Conservation (phyloP, 2,113 vertebrate species). For the Macaca nemestrina region DNA sequence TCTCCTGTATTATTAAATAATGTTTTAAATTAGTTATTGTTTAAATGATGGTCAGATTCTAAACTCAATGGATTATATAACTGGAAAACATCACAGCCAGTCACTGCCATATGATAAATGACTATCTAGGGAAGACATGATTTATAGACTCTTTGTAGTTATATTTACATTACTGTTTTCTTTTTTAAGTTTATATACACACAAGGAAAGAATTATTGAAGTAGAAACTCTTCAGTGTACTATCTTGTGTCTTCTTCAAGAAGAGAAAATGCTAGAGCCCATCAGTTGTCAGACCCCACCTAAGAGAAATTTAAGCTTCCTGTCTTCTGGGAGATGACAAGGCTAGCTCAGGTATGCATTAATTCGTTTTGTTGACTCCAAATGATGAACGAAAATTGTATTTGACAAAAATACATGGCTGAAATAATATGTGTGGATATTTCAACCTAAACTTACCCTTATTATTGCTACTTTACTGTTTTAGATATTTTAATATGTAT, state of each 20-base stretch:
- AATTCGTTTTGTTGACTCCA: background rate
- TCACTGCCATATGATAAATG: background rate
- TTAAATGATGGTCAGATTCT: constrained; percentile 42
- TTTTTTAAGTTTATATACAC: background rate
- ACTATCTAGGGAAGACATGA: background rate
- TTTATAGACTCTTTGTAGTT: background rate
- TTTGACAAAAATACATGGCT: background rate
- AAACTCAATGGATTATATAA: background rate
- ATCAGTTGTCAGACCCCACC: background rate
- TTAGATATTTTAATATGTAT: constrained; percentile 17
- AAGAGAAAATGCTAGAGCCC: background rate
- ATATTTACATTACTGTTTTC: background rate
- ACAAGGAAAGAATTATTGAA: background rate
- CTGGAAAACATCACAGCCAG: background rate
- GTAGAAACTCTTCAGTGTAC: background rate
- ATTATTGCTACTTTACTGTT: background rate
- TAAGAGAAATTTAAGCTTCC: background rate
- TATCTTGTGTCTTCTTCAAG: background rate
- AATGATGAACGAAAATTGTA: background rate
- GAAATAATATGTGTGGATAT: background rate
- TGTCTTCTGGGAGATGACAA: background rate
- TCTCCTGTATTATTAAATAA: background rate
- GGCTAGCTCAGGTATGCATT: background rate
- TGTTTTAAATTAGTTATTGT: background rate
- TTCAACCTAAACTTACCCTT: background rate